These are phyloP conservation scores for Spodoptera littoralis DNA, from an alignment of 2,888 invertebrate genomes.

Conservation along the genomic window DNA sequence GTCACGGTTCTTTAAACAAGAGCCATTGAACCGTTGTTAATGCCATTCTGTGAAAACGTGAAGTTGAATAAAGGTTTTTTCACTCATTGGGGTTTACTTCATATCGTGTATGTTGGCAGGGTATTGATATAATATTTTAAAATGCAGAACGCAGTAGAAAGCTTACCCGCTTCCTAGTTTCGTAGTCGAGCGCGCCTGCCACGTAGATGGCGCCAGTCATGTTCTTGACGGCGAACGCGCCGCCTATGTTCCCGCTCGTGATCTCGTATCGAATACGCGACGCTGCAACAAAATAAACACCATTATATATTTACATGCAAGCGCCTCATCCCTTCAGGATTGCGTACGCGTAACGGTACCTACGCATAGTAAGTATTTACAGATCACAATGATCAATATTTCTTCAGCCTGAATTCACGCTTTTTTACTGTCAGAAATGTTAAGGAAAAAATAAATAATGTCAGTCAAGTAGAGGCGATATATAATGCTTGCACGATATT, in stretches of 20 bases:
- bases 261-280: constrained; percentile 99
- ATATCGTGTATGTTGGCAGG: constrained; percentile 9
- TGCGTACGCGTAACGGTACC: constrained; percentile 11
- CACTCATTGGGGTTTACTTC: constrained; percentile 25
- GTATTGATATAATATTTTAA: constrained; percentile 42
- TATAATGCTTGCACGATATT: constrained; percentile 28
- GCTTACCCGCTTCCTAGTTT: constrained; percentile 97
- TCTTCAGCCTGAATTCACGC: constrained; percentile 17
- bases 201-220: constrained; percentile 99
- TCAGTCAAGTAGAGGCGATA: constrained; percentile 38
- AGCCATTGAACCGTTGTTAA: constrained; percentile 44
- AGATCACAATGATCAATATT: constrained; percentile 35
- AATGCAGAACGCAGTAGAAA: constrained; percentile 35
- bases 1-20: constrained; percentile 40
- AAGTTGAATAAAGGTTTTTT: constrained; percentile 25
- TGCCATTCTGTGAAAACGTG: constrained; percentile 28
- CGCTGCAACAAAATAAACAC: constrained; percentile 90
- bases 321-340: constrained; percentile 24
- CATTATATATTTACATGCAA: constrained; percentile 51
- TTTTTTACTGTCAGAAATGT: constrained; percentile 25
- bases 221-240: constrained; percentile 99
- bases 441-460: constrained; percentile 26
- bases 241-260: constrained; percentile 99
- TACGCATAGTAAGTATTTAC: constrained; percentile 21
- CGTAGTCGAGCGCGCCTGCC: constrained; percentile 98